Conservation (phyloP, 2,888 invertebrate genomes). For the Deroplatys truncata region DNA sequence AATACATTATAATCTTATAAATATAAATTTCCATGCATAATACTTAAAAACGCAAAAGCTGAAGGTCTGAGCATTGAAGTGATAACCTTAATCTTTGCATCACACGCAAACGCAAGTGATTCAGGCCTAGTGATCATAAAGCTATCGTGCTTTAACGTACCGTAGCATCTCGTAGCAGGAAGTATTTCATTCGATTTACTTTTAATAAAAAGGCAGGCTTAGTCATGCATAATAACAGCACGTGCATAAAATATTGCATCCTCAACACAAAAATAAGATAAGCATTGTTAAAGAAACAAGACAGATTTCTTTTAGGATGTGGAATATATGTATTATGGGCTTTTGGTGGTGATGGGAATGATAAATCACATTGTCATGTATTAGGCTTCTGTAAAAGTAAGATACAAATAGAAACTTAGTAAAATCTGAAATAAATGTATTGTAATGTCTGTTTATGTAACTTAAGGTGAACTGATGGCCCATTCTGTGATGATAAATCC, state of each 20-base stretch:
- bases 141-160: not conserved
- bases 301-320: not conserved
- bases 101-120: not conserved
- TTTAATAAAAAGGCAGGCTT: conserved; percentile 4
- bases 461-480: not conserved
- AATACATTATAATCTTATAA: not conserved
- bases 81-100: not conserved
- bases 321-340: not conserved
- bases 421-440: not conserved
- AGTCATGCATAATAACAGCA: not conserved
- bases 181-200: conserved; percentile 6
- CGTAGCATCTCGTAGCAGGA: not conserved
- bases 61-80: not conserved
- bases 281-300: not conserved
- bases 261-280: not conserved
- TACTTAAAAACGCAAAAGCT: not conserved
- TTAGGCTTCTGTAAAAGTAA: not conserved
- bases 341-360: not conserved
- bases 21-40: not conserved
- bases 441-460: not conserved
- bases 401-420: not conserved
- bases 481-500: not conserved
- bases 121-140: not conserved
- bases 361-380: not conserved
- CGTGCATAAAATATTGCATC: not conserved